Base-by-base conservation (phyloP, 2,113 vertebrate species). In the Typhlomys cinereus region DNA sequence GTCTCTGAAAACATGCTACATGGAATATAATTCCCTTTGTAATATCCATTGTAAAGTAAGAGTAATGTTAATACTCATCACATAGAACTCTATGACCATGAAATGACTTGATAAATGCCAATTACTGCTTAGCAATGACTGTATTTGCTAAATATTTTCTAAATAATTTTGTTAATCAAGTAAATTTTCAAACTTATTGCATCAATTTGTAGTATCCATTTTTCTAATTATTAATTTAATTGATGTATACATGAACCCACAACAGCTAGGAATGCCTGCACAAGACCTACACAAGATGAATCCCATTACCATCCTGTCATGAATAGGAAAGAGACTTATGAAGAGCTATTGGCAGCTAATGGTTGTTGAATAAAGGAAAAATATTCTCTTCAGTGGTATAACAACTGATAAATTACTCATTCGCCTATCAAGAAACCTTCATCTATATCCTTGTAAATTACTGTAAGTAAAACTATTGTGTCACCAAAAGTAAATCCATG, bases 161-260 rank as follows among this genome's bases (percentile, higher is more conserved):
- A n/a, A 81, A 64, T 31, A 11, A 8, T 57, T 46, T 29, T 54
- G 25, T 31, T 46, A 29, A 62, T 17, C 12, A n/a, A 80, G 23
- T 39, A 82, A 59, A 5, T 67, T 50, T 81, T 61, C 39, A 62
- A 70, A 50, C 1, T 39, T 9, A 44, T 50, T 52, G 1, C 7
- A 44, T 83, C 39, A 78, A 82, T 93, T 78, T 15, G 50, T 57
- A 14, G 15, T 74, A 64, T 17, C 12, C 57, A 44, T 57, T 89
- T 83, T 90, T 83, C 25, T 64, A 76, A 76, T 89, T 64, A 86
- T 62, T 50, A 8, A 70, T 46, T 91, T 57, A n/a, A 66, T 71
- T 12, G 84, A 44, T 17, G 15, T 75, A 57, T 31, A 78, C 1
- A 27, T 62, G 20, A 82, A 64, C 31, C 64, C 41, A 82, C 2